phyloP scores from a whole-genome alignment of 2,888 invertebrate genomes.

The Nebria brevicollis region DNA sequence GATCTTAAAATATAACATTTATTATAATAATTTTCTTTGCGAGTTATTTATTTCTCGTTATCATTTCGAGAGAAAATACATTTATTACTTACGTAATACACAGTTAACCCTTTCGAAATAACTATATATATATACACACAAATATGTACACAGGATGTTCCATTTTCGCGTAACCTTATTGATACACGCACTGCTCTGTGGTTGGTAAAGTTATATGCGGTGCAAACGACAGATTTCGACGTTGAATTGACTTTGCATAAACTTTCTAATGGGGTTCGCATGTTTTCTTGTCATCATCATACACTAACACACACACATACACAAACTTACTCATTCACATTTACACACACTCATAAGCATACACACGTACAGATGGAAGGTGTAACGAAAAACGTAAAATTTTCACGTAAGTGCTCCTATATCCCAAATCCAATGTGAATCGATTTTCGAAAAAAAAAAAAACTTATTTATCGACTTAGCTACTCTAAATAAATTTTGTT shows the following conservation, averaged over 20 bases:
- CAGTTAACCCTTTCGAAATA: not conserved
- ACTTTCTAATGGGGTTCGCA: slow-evolving; percentile 41
- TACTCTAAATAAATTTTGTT: no score
- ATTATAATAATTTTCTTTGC: no score
- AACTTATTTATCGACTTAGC: no score
- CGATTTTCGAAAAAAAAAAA: not conserved
- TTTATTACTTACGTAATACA: not conserved
- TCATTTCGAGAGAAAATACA: not conserved
- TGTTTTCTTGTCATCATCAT: slow-evolving; percentile 39
- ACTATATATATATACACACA: not conserved
- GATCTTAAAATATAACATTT: no score
- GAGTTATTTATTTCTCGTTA: no score
- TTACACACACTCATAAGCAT: no score
- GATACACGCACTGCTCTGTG: not conserved
- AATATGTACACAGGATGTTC: not conserved
- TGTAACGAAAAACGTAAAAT: slow-evolving; percentile 9
- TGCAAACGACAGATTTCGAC: slow-evolving; percentile 5
- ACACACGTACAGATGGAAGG: not conserved
- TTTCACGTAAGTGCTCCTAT: slow-evolving; percentile 34
- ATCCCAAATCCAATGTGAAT: not conserved
- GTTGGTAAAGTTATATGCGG: not conserved
- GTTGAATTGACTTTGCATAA: slow-evolving; percentile 35
- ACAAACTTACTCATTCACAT: no score
- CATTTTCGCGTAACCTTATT: not conserved
- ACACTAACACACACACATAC: not conserved